Evolutionary conservation across 2,888 invertebrate species (phyloP), one percentile per base, ranked within the genome.

Genomic region (Lordiphosa andalusiaca): DNA sequence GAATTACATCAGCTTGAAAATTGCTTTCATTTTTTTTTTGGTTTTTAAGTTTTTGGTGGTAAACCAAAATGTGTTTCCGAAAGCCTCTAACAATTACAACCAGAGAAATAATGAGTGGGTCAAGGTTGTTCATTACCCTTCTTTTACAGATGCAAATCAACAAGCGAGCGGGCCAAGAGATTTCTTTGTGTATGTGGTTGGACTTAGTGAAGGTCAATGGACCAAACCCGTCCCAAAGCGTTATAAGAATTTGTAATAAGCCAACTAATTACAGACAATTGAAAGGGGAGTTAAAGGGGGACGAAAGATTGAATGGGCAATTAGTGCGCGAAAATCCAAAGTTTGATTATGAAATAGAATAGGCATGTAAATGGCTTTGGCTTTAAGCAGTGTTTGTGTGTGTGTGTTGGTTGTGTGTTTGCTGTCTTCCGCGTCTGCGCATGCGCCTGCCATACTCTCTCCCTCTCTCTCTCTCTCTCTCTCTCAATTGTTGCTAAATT

Each of bases 311-410:
- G 63, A 82, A 77, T 70, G 70, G 63, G 73, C 81, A 83, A 80
- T 78, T 78, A 76, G 77, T 69, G 69, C 57, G 63, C 70, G 64
- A 78, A 77, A 60, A 62, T 44, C 37, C 48, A 41, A 37, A 47
- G 63, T 59, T 61, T 65, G 66, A 72, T 80, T 83, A 76, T 72
- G 80, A 80, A 80, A 80, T 83, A 83, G 81, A 83, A 80, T 83
- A 74, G 58, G 62, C 83, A 83, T 72, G 71, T 78, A 81, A 77
- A 82, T 77, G 68, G 21, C 10, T 62, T 36, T 33, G 46, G 63
- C 47, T 64, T 36, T n/a, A 25, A 41, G 25, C 25, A 7, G 25
- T 7, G 41, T 21, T 12, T 4, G 16, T 39, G 37, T 12, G 37
- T 53, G 36, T 37, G 19, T 50, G n/a, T 19, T 25, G 48, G 48